Evolutionary conservation across 2,113 vertebrate genomes (phyloP).

Genomic region (Limanda limanda): DNA sequence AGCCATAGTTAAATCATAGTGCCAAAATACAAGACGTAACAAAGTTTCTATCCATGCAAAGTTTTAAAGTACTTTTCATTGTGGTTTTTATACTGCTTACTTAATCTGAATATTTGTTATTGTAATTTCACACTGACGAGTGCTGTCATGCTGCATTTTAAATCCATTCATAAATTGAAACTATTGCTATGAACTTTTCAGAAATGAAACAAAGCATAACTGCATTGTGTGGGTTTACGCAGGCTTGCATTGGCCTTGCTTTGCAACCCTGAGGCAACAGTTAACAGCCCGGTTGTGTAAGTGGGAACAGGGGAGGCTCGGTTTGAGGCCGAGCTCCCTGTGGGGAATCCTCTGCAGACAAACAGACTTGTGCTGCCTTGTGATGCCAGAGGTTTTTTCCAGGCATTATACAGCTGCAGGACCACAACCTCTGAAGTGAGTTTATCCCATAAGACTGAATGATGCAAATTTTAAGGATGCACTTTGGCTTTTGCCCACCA

Average conservation of each 20-base stretch:
- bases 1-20: not conserved
- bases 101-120: not conserved
- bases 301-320: constrained; percentile 52
- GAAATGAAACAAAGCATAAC: constrained; percentile 1
- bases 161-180: not conserved
- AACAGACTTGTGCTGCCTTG: constrained; percentile 55
- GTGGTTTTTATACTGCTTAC: not conserved
- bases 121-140: not conserved
- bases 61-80: not conserved
- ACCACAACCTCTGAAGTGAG: not conserved
- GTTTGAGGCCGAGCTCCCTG: constrained; percentile 40
- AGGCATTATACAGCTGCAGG: constrained; percentile 11
- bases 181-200: not conserved
- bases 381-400: constrained; percentile 52
- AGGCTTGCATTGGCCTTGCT: constrained; percentile 10
- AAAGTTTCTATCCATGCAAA: no score
- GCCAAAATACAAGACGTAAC: not conserved
- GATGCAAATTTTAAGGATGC: not conserved
- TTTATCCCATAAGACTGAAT: constrained; percentile 1
- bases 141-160: no score
- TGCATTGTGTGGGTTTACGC: not conserved
- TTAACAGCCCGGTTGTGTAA: constrained; percentile 43
- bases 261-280: constrained; percentile 16
- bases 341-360: constrained; percentile 42
- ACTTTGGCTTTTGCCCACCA: not conserved